Evolutionary conservation across 1,140 invertebrate genomes (phyloP), one percentile per base, ranked within the genome.

Genomic region (Cherax destructor): DNA sequence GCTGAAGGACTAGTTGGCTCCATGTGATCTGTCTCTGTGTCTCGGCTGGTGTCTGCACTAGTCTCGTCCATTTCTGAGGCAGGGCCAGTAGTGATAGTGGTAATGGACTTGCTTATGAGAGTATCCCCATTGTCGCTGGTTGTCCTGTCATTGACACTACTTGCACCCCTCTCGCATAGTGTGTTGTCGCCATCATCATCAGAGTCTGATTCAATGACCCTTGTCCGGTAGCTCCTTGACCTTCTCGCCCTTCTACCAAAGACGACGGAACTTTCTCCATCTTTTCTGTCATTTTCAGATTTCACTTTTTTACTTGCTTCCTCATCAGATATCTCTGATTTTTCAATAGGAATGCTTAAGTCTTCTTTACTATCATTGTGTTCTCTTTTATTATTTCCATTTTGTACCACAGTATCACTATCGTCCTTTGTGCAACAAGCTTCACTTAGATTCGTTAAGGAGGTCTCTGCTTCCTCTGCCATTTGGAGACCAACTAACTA

Each of bases 11-110:
- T 86, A 72, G 83, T 76, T 10, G 83, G 69, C 49, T 86, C 83
- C 83, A 86, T 76, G 69, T 86, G 83, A 52, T 86, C 83, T 52
- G 83, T 86, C 83, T 86, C 83, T 56, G 83, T 86, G 69, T 86
- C 83, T 49, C 83, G 83, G 50, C 83, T 76, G 47, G 83, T 86
- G n/a, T 86, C 83, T 24, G 83, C 83, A 49, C 83, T 86, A 52
- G 83, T 86, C 18, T 86, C 83, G 30, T 72, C 83, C 69, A 52
- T 86, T 52, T 86, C 83, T 21, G 83, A 86, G 69, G 69, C 21
- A 5, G 47, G 47, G 13, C 21, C 50, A 16, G 72, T 16, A 7
- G 81, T 85, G 0, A 72, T 5, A 24, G 65, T 85, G 30, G 21
- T 49, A 30, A 24, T 24, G 21, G 24, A 47, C 47, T 47, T 76